Percentiles rank a stretch among this genome's conserved stretches.
phyloP scores from a whole-genome alignment of 1,140 invertebrate species.

The Orius insidiosus region DNA sequence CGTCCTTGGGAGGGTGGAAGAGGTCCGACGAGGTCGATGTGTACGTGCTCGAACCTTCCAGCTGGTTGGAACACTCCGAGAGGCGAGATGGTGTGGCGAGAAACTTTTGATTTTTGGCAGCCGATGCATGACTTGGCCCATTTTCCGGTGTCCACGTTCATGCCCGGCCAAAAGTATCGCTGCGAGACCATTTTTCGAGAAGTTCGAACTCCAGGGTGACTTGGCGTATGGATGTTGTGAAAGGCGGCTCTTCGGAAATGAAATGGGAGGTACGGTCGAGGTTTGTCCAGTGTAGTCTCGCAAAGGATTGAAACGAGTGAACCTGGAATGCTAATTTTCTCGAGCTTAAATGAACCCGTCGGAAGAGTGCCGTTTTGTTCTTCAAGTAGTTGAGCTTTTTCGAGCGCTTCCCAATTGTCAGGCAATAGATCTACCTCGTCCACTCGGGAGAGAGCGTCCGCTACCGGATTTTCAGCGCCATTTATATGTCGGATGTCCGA shows the following conservation, averaged over 20 bases:
- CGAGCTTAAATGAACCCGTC: neutral
- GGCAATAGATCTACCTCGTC: constrained; percentile 4
- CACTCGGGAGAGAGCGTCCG: constrained; percentile 5
- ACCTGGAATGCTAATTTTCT: neutral
- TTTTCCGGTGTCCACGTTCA: neutral
- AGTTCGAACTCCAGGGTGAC: neutral
- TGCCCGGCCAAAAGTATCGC: neutral
- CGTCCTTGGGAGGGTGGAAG: constrained; percentile 22
- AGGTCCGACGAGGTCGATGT: constrained; percentile 31
- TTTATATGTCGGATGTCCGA: constrained; percentile 24
- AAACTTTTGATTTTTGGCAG: neutral
- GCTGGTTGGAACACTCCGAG: neutral
- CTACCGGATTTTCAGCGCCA: constrained; percentile 17
- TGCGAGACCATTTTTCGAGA: neutral
- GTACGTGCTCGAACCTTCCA: constrained; percentile 25
- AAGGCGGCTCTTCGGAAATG: neutral
- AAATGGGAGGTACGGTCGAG: neutral
- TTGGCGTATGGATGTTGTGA: neutral
- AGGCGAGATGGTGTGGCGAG: neutral
- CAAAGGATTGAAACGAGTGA: neutral
- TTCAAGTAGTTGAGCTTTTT: neutral
- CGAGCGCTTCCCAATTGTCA: neutral
- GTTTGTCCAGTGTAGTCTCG: neutral
- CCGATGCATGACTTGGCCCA: neutral
- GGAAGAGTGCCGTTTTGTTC: neutral